These are phyloP conservation scores for pig (Sus scrofa) DNA, from an alignment of 2,113 vertebrate species.

Conservation along the genomic window DNA sequence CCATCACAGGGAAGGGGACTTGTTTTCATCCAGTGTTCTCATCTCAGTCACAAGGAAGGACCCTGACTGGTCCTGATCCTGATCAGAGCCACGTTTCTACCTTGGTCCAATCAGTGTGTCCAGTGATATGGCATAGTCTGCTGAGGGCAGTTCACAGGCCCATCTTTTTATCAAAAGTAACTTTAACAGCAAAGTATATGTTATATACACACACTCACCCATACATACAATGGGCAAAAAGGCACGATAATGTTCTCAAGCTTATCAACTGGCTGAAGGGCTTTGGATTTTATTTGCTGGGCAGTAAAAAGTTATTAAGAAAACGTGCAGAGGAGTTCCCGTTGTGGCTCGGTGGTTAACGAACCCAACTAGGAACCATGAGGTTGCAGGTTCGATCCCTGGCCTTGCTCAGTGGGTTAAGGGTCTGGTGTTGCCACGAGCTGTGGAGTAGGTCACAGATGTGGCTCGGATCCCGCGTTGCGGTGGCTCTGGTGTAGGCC, in stretches of 20 bases:
- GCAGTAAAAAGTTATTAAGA: not conserved
- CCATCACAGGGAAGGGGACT: not conserved
- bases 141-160: not conserved
- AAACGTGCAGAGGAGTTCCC: too few species aligned
- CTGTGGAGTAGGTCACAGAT: too few species aligned
- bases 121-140: not conserved
- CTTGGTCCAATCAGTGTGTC: not conserved
- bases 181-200: not conserved
- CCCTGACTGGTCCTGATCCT: not conserved
- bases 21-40: not conserved
- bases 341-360: too few species aligned
- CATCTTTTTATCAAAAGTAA: not conserved
- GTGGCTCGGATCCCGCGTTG: too few species aligned
- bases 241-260: not conserved
- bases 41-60: not conserved
- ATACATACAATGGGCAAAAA: not conserved
- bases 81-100: not conserved
- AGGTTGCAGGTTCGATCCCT: too few species aligned
- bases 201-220: too few species aligned
- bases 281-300: not conserved
- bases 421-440: too few species aligned
- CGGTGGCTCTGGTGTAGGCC: too few species aligned
- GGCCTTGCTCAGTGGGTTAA: too few species aligned
- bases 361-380: too few species aligned
- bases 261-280: not conserved